Evolutionary conservation across 2,888 invertebrate genomes (phyloP), one percentile per base, ranked within the genome.

Genomic region (Agapostemon virescens): DNA sequence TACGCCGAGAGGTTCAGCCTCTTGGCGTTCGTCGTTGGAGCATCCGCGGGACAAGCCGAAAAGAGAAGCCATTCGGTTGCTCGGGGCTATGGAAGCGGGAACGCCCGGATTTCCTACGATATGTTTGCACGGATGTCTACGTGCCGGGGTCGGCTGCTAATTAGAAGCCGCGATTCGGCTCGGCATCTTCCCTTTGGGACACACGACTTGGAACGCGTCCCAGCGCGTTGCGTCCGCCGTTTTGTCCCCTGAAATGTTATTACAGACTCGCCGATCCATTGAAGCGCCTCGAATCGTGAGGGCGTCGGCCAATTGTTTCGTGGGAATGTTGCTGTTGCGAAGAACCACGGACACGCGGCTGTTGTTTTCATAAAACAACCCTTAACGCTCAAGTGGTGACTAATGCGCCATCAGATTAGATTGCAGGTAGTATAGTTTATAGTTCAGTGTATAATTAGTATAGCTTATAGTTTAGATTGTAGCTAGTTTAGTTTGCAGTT

Each of bases 1-100:
- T 67, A 58, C 77, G 20, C 61, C 33, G 61, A 30, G n/a, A 20
- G 74, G 84, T 58, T 33, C 52, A 6, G 26, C 26, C n/a, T 33
- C 30, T 55, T 52, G 30, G 55, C 26, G 9, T 11, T 26, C 26
- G 42, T 26, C 66, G 66, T 26, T 42, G 42, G 40, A 42, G 66
- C 20, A 30, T 66, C 42, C 49, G 66, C 66, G 42, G 26, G 17
- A 23, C 42, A 7, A 26, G 26, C 17, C 26, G 42, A 67, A 63
- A 67, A 45, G 67, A 45, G 42, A 30, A 13, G 13, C n/a, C 20
- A 26, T n/a, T 30, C 67, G 30, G 11, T n/a, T n/a, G 36, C 36
- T 13, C 20, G 55, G 6, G 6, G 26, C 15, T 55, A 17, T 26
- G 26, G 55, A 26, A 15, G 17, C 36, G 20, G 58, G 17, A 5